phyloP scores from a whole-genome alignment of 2,888 invertebrate species.

The Lasioglossum oenotherae region DNA sequence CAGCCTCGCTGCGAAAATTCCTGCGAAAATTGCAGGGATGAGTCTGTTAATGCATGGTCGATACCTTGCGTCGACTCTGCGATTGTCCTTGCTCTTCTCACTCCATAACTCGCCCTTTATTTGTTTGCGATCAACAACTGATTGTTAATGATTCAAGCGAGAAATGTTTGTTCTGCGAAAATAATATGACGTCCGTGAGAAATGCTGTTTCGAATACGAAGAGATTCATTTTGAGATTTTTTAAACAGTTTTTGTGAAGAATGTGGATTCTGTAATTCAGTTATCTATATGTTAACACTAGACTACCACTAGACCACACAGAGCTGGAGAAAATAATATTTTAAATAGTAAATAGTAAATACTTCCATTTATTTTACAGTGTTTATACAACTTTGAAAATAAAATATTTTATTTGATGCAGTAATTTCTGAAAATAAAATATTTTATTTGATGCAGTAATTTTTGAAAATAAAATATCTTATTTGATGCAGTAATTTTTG shows the following conservation, averaged over 20 bases:
- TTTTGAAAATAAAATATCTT: too few relatives aligned
- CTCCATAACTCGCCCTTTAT: background rate
- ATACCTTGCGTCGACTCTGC: slow-evolving; percentile 7
- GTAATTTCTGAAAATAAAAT: too few relatives aligned
- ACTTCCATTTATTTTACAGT: too few relatives aligned
- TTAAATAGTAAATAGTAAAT: too few relatives aligned
- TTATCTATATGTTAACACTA: background rate
- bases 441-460: too few relatives aligned
- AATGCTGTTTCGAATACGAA: background rate
- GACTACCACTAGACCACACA: too few relatives aligned
- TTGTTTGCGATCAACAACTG: background rate
- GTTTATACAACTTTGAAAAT: too few relatives aligned
- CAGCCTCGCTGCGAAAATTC: slow-evolving; percentile 30
- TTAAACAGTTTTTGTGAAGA: background rate
- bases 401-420: too few relatives aligned
- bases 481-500: too few relatives aligned
- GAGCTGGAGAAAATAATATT: too few relatives aligned
- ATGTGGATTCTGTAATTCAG: background rate
- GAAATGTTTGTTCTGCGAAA: background rate
- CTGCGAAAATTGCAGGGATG: slow-evolving; percentile 45
- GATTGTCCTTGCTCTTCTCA: background rate
- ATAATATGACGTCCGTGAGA: background rate
- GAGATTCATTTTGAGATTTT: background rate
- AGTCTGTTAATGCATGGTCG: slow-evolving; percentile 10
- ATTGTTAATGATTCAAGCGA: background rate